Evolutionary conservation across 2,888 invertebrate species (phyloP), one percentile per base, ranked within the genome.

Genomic region (Allolobophora icterica): DNA sequence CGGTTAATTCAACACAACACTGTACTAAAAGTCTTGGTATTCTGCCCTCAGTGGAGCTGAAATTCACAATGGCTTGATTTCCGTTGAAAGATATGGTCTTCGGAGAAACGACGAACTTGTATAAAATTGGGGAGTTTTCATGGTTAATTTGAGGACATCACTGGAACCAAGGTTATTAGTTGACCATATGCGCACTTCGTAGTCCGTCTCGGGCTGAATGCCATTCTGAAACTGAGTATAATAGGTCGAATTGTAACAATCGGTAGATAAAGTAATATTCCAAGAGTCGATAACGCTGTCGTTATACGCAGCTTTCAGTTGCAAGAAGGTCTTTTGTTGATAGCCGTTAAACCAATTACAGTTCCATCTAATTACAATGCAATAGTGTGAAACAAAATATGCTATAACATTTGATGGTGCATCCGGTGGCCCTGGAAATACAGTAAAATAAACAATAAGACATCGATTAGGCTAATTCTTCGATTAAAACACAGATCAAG

Each of bases 271-370:
- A 8, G 11, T n/a, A 71, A 13, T 30, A 71, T 30, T n/a, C 30
- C 0, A n/a, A 71, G n/a, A n/a, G 30, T n/a, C 71, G n/a, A 71
- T 71, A 11, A 71, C n/a, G n/a, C n/a, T 71, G 17, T 71, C 13
- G 8, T n/a, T n/a, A 71, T 3, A 8, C 8, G n/a, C 4, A 11
- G 71, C 6, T n/a, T 8, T 71, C n/a, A 71, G n/a, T 71, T 71
- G 71, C 71, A 71, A 71, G 71, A 71, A n/a, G 71, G 8, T n/a
- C 71, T 2, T 30, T n/a, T 71, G 71, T 71, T 5, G n/a, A 71
- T n/a, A n/a, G n/a, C 71, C 71, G n/a, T 71, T 71, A n/a, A n/a
- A 71, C 71, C 71, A 71, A 30, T n/a, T 71, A n/a, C 71, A 71
- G 8, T 71, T 71, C 71, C 71, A 71, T 6, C n/a, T n/a, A n/a